Percentiles rank a stretch among this genome's conserved stretches.
phyloP scores from a whole-genome alignment of 35 echinoderm and acorn worm genomes.

The Anneissia japonica region DNA sequence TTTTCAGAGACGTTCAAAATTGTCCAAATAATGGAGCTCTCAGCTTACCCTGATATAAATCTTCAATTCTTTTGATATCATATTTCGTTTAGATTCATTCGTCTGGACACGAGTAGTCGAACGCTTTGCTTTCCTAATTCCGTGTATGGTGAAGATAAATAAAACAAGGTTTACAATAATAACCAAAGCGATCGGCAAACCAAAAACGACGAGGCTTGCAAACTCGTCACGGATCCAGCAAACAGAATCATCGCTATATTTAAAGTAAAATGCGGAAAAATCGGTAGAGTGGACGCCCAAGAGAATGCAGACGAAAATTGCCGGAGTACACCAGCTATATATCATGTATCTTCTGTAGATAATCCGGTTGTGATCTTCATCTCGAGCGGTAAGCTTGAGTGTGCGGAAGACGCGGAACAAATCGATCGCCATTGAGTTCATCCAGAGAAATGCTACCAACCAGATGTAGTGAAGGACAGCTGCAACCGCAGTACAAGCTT shows the following conservation, averaged over 20 bases:
- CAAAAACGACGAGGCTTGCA: background rate
- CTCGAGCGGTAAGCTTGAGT: background rate
- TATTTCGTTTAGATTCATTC: background rate
- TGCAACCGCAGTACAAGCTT: background rate
- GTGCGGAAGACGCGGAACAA: background rate
- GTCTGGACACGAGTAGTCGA: no score
- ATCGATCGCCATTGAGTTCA: slow-evolving; percentile 18
- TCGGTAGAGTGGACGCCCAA: background rate
- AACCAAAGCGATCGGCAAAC: background rate
- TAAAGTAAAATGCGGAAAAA: background rate
- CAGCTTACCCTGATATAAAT: background rate
- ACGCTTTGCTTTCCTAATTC: background rate
- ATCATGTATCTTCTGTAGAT: slow-evolving; percentile 4
- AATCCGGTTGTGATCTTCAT: background rate
- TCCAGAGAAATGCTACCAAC: slow-evolving; percentile 13
- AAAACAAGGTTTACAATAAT: background rate
- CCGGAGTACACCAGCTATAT: background rate
- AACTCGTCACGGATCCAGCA: background rate
- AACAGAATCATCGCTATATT: background rate
- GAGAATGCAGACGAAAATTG: background rate
- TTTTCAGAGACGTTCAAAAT: no score
- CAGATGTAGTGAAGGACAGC: background rate
- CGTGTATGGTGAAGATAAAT: background rate
- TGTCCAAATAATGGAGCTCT: no score
- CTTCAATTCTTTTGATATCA: no score